Conservation (phyloP, 2,888 invertebrate species). For the Dicyrtoma fusca region DNA sequence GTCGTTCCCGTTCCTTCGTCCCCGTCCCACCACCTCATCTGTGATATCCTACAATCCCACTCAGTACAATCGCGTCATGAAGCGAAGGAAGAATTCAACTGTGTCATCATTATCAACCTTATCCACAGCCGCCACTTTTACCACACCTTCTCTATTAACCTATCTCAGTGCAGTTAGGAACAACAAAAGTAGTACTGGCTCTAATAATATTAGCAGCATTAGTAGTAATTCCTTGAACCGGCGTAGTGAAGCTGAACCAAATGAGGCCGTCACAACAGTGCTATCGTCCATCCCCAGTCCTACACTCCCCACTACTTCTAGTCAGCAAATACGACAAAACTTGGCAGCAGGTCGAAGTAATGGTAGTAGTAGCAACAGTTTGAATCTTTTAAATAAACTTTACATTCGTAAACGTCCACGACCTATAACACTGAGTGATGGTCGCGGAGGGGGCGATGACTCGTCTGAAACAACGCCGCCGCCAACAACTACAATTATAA, state of each 20-base stretch:
- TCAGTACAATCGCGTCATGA: conserved; percentile 50
- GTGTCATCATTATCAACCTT: conserved; percentile 1
- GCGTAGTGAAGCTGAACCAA: conserved; percentile 41
- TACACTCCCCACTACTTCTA: background rate
- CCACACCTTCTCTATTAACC: conserved; percentile 15
- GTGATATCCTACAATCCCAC: conserved; percentile 46
- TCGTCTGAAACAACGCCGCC: background rate
- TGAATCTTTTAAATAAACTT: conserved; percentile 30
- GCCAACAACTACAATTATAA: background rate
- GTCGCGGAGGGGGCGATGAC: too few relatives aligned
- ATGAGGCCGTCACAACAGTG: conserved; percentile 30
- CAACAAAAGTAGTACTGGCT: conserved; percentile 10
- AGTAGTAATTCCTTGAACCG: background rate
- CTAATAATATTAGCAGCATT: conserved; percentile 16
- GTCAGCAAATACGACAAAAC: too few relatives aligned
- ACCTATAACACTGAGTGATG: conserved; percentile 36
- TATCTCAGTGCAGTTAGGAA: conserved; percentile 26
- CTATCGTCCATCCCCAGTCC: conserved; percentile 26
- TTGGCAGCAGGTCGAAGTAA: too few relatives aligned
- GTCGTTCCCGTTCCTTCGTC: conserved; percentile 21
- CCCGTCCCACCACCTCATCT: conserved; percentile 37
- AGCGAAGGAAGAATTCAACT: conserved; percentile 43
- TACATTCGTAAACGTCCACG: conserved; percentile 39
- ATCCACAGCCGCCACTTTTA: conserved; percentile 29
- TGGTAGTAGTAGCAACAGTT: too few relatives aligned